Conservation (phyloP, 2,797 vertebrate genomes). For the Pseudomugil gertrudae region DNA sequence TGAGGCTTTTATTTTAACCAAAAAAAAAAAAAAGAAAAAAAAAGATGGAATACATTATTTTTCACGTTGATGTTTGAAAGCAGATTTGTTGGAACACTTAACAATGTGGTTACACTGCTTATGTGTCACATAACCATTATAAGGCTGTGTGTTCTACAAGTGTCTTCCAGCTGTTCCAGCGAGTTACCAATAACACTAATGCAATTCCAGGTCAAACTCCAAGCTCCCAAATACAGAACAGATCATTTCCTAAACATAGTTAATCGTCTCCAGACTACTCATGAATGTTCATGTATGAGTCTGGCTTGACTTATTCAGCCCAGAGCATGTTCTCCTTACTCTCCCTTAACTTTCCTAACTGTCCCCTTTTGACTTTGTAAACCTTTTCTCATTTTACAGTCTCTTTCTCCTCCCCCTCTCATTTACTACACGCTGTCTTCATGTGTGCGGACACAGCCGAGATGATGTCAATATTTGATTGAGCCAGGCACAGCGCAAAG, state of each 20-base stretch:
- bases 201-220: conserved; percentile 58
- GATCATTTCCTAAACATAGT: conserved; percentile 68
- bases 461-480: conserved; percentile 77
- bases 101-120: not conserved
- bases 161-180: conserved; percentile 26
- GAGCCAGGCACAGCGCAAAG: conserved; percentile 59
- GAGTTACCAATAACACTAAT: conserved; percentile 36
- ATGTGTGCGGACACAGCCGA: conserved; percentile 39
- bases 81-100: not conserved
- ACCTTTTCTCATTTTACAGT: conserved; percentile 13
- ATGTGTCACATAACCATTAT: not conserved
- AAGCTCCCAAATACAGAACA: conserved; percentile 61
- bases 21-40: not conserved
- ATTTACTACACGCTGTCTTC: conserved; percentile 27
- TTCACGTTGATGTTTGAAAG: too few species aligned
- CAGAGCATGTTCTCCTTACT: conserved; percentile 40
- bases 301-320: too few species aligned
- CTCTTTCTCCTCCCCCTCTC: conserved; percentile 19
- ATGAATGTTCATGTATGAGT: conserved; percentile 29
- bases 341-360: conserved; percentile 46
- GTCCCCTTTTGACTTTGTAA: conserved; percentile 52
- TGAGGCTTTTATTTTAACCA: not conserved
- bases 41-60: not conserved
- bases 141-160: conserved; percentile 16
- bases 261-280: conserved; percentile 68